phyloP scores from a whole-genome alignment of 2,113 vertebrate species.

The Notechis scutatus region DNA sequence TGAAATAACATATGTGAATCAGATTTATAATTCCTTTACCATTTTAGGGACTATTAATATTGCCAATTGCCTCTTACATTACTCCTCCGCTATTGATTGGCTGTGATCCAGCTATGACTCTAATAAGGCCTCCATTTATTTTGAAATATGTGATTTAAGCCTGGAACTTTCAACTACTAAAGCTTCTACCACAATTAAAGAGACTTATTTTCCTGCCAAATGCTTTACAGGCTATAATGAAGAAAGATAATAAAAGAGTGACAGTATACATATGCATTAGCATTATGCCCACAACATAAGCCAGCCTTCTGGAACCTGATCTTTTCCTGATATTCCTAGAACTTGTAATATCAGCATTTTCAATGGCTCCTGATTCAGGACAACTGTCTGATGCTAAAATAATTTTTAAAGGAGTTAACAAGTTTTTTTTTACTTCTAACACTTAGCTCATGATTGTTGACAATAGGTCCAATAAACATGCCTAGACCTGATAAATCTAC shows the following conservation, averaged over 20 bases:
- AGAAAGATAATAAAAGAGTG: neutral
- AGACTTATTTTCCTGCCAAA: neutral
- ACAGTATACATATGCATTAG: neutral
- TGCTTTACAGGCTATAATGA: fast-evolving
- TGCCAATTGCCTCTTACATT: neutral
- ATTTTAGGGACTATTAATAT: neutral
- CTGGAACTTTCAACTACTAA: neutral
- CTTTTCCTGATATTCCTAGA: neutral
- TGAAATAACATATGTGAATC: constrained; percentile 10
- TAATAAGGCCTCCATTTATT: neutral
- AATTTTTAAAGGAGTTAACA: neutral
- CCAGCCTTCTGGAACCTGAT: neutral
- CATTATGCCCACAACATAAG: neutral
- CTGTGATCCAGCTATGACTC: constrained; percentile 5
- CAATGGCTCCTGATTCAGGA: neutral
- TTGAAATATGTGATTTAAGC: neutral
- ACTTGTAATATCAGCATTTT: neutral
- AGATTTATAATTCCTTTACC: constrained; percentile 7
- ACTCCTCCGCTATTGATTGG: fast-evolving
- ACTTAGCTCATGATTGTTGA: neutral
- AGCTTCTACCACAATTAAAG: neutral
- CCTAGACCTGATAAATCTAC: neutral
- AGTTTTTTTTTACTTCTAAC: neutral
- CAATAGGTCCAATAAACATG: neutral
- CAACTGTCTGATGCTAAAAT: neutral